Evolutionary conservation across 1,140 invertebrate species (phyloP), one percentile per base, ranked within the genome.

Genomic region (Latrodectus geometricus): DNA sequence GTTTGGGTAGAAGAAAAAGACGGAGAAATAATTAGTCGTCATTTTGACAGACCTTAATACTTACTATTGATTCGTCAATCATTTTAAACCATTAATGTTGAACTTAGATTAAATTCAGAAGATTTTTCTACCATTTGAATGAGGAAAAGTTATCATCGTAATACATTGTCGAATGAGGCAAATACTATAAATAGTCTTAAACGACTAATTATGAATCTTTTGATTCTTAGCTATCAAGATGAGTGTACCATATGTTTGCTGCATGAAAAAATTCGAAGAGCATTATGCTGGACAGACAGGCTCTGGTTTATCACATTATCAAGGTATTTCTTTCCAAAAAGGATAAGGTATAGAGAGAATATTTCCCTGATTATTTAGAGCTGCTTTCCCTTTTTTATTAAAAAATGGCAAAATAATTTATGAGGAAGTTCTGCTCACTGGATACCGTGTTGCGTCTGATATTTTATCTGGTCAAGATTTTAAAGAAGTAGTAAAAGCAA

Each of bases 181-280:
- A 21, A 76, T 14, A 56, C 1, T 35, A 5, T 35, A 35, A 35
- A 35, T 35, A 5, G 2, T 35, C 2, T 35, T 35, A 35, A 35
- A 35, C 5, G 35, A 5, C 35, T 3, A 35, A 35, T 35, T 35
- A 35, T 1, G 35, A 35, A 3, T 35, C 35, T 3, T 35, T 35
- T 35, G 35, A 35, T 35, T 35, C 1, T 35, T 35, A 54, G 8
- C 8, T 8, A 12, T 9, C 20, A 52, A 52, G n/a, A 61, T 76
- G 74, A 11, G 12, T 76, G 74, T 23, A 54, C 20, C 74, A 23
- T 76, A 56, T 50, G 14, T 54, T 11, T 76, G 74, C 49, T 61
- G 74, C 8, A 11, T 0, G 9, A 76, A 61, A 4, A 12, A 7
- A 11, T 56, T 76, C 23, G 50, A 76, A 56, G 50, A 56, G 5